Conservation (phyloP, 1,140 invertebrate genomes). For the Diorhabda carinulata region DNA sequence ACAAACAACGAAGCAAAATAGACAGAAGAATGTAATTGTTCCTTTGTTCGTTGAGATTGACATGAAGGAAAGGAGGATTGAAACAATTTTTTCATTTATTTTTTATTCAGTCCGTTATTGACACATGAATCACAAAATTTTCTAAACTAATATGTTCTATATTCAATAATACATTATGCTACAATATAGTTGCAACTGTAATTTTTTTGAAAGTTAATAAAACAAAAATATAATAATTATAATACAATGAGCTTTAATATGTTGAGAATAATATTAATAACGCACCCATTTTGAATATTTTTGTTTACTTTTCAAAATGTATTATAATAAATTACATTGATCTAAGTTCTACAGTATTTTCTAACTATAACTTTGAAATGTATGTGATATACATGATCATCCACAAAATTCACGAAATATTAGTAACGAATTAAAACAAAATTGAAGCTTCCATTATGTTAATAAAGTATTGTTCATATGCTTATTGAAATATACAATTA, state of each 20-base stretch:
- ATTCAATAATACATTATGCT: slow-evolving; percentile 26
- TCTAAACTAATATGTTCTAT: slow-evolving; percentile 28
- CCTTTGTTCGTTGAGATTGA: no score
- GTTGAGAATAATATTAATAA: slow-evolving; percentile 27
- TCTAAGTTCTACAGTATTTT: slow-evolving; percentile 35
- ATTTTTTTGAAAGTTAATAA: slow-evolving; percentile 24
- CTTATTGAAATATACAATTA: no score
- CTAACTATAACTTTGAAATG: slow-evolving; percentile 37
- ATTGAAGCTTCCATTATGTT: no score
- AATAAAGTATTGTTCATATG: no score
- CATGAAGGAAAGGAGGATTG: no score
- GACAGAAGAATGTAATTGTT: no score
- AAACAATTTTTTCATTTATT: background rate
- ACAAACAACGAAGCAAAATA: no score
- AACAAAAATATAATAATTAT: slow-evolving; percentile 26
- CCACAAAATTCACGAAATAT: no score
- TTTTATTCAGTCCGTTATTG: slow-evolving; percentile 39
- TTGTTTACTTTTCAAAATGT: slow-evolving; percentile 7
- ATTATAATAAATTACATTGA: slow-evolving; percentile 39
- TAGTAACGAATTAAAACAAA: no score
- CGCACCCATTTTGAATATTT: slow-evolving; percentile 24
- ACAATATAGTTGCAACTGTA: slow-evolving; percentile 26
- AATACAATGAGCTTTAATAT: slow-evolving; percentile 29
- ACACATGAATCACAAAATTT: slow-evolving; percentile 38
- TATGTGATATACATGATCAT: slow-evolving; percentile 30